phyloP scores from a whole-genome alignment of 1,140 invertebrate genomes.

The Anagrus nilaparvatae region DNA sequence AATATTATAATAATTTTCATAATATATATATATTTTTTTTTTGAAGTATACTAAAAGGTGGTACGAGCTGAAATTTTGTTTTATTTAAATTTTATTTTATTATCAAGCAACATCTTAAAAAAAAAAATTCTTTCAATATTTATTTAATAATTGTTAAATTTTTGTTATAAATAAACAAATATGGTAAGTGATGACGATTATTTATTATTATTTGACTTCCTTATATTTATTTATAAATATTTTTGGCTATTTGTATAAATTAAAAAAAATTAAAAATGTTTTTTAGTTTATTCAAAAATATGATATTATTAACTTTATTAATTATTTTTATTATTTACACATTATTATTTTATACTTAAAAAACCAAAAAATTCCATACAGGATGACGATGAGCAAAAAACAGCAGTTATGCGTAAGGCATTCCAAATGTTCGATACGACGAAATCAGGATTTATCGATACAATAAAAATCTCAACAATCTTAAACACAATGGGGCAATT shows the following conservation, averaged over 20 bases:
- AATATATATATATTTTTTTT: no score
- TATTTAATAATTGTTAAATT: no score
- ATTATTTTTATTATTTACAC: conserved; percentile 5
- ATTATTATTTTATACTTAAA: conserved; percentile 7
- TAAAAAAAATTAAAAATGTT: background rate
- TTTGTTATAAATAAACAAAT: no score
- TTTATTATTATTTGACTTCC: no score
- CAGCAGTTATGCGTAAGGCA: conserved; percentile 80
- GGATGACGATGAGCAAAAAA: conserved; percentile 73
- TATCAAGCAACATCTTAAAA: no score
- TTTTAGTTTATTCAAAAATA: background rate
- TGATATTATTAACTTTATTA: conserved; percentile 8
- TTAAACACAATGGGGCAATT: conserved; percentile 89
- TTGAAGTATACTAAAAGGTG: no score
- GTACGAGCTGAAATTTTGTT: no score
- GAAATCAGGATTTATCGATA: conserved; percentile 82
- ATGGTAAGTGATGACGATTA: no score
- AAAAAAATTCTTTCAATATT: no score
- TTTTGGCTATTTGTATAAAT: background rate
- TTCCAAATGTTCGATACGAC: conserved; percentile 93
- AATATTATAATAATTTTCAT: no score
- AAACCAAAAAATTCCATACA: conserved; percentile 21
- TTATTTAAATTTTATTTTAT: no score
- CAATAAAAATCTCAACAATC: conserved; percentile 79
- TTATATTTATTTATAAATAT: no score